These are phyloP conservation scores for Conops quadrifasciatus DNA, from an alignment of 2,888 invertebrate species.

Conservation along the genomic window DNA sequence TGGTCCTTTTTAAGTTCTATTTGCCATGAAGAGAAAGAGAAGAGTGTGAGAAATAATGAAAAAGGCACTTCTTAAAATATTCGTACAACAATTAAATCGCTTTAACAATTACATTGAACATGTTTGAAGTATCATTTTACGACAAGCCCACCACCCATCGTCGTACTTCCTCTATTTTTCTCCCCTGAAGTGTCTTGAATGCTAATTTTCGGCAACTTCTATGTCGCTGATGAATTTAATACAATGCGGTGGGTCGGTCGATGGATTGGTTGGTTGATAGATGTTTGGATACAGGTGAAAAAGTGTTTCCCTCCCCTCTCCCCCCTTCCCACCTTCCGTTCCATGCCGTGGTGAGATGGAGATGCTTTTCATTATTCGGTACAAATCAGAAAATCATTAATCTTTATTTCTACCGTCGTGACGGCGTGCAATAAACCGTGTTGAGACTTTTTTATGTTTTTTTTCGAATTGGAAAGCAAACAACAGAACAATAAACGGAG, in stretches of 20 bases:
- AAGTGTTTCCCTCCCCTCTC: too few relatives aligned
- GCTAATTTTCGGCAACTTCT: background rate
- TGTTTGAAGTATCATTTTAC: too few relatives aligned
- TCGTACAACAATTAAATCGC: slow-evolving; percentile 19
- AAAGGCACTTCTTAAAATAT: background rate
- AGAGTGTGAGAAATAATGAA: background rate
- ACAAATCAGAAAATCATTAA: slow-evolving; percentile 39
- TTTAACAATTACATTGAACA: too few relatives aligned
- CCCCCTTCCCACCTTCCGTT: background rate
- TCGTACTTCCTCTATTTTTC: too few relatives aligned
- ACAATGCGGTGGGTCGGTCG: too few relatives aligned
- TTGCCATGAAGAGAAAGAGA: background rate
- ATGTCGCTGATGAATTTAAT: too few relatives aligned
- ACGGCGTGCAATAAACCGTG: background rate
- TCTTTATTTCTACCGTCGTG: slow-evolving; percentile 38
- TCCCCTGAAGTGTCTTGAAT: background rate
- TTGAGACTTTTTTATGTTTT: slow-evolving; percentile 8
- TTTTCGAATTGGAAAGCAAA: slow-evolving; percentile 11
- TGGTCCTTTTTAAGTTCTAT: too few relatives aligned
- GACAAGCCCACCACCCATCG: too few relatives aligned
- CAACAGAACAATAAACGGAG: slow-evolving; percentile 13
- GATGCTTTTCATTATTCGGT: slow-evolving; percentile 23
- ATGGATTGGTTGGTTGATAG: too few relatives aligned
- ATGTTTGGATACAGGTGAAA: too few relatives aligned
- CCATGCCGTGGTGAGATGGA: background rate